Base-by-base conservation (phyloP, 2,888 invertebrate species). In the Caenorhabditis afra region DNA sequence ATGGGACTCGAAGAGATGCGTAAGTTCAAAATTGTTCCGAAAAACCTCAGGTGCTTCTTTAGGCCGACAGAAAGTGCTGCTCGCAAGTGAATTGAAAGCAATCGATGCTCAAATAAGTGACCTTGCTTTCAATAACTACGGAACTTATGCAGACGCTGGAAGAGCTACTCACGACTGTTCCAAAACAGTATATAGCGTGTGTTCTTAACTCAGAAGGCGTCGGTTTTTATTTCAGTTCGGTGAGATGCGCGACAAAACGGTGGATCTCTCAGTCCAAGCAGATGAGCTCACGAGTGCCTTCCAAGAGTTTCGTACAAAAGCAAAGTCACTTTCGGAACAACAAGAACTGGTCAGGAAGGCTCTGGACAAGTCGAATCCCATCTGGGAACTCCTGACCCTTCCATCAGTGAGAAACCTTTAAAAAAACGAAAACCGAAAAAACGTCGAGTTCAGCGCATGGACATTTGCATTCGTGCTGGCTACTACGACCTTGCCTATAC, bases 91-190 rank as follows among this genome's bases (percentile, higher is more conserved):
- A 23, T 50, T 89, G 64, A 75, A 81, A 45, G 80, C 84, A n/a
- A 75, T 89, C 20, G 85, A 86, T 23, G 86, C 87, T 37, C 84
- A 89, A 58, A 86, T 89, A 18, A 87, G 88, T 52, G 87, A 89
- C 55, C 66, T 89, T 49, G 89, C 89, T 10, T 90, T 89, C 61
- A 87, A 88, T 64, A 89, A 89, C 64, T 89, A 89, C 59, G 79
- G 88, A 68, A 89, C 89, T 8, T 89, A 89, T 78, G 89, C 88
- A 12, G 87, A 89, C 71, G 89, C 89, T 14, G 87, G 89, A 12
- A 68, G 88, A 71, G 89, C 89, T 2, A 87, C 89, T 4, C 87
- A 89, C 58, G 84, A 89, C 55, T 89, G 89, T 76, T 87, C 84
- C 12, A 86, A 87, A 61, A 89, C 87, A 64, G 89, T 89, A 23